Evolutionary conservation across 2,797 vertebrate species (phyloP).

Genomic region (Coregonus sp.): DNA sequence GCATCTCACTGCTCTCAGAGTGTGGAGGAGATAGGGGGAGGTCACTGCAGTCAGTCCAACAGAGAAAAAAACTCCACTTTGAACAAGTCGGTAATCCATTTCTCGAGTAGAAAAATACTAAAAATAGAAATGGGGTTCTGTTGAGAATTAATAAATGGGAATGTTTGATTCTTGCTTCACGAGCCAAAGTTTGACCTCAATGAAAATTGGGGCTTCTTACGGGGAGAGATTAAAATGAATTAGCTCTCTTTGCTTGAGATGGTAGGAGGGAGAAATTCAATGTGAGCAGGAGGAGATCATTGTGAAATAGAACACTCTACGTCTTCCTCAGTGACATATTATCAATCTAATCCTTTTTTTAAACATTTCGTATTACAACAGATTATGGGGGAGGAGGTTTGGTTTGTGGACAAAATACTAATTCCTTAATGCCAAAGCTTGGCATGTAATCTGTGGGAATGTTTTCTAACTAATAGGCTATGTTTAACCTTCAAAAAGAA

Average conservation of each 20-base stretch:
- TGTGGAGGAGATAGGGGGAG: neutral
- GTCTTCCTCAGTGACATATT: neutral
- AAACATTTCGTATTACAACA: slow-evolving; percentile 36
- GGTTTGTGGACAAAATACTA: neutral
- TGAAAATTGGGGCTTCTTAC: neutral
- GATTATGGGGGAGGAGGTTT: neutral
- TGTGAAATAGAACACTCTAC: neutral
- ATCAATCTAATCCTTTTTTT: slow-evolving; percentile 29
- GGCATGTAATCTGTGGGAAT: neutral
- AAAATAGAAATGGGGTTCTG: neutral
- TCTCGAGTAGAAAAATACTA: slow-evolving; percentile 1
- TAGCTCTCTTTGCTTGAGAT: slow-evolving; percentile 2
- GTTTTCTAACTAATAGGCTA: slow-evolving; percentile 2
- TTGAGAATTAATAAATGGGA: slow-evolving; percentile 19
- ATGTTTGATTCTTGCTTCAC: slow-evolving; percentile 41
- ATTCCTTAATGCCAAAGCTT: slow-evolving; percentile 1
- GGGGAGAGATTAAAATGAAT: neutral
- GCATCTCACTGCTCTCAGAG: slow-evolving; percentile 8
- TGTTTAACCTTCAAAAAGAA: slow-evolving; percentile 9
- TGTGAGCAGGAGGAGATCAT: neutral
- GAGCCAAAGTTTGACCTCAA: slow-evolving; percentile 62
- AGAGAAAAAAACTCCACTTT: slow-evolving; percentile 7
- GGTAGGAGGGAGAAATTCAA: neutral
- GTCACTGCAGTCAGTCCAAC: neutral
- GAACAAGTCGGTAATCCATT: slow-evolving; percentile 15